Evolutionary conservation across 2,113 vertebrate genomes (phyloP), one percentile per base, ranked within the genome.

Genomic region (Esox niger): DNA sequence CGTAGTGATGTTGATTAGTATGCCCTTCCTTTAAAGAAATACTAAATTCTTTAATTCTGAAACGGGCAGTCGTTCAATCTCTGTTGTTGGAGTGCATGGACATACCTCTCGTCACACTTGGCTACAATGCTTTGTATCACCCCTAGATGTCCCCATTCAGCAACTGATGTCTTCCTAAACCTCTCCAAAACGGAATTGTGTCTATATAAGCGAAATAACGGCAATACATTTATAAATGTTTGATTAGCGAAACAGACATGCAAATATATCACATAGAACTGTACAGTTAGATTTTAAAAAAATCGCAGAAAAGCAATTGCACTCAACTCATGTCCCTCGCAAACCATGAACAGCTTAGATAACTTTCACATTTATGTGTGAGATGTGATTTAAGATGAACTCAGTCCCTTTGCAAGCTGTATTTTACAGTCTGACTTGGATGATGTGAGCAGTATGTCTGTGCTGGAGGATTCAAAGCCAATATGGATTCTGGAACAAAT

Each of bases 131-230:
- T 27, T 23, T 7, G 4, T 32, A 26, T 69, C 57, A 79, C 86
- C 89, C 69, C 87, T 87, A 90, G 88, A 81, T 86, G 89, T 89
- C 88, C 80, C 88, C 84, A 83, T 90, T 89, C 77, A 85, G 86
- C 83, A 89, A 84, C 60, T 83, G 73, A 80, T 82, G 47, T 52
- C 15, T 43, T 52, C 47, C 47, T 52, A n/a, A n/a, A n/a, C n/a
- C n/a, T 43, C n/a, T 46, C 10, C 61, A 6, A 26, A 23, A 60
- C 20, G n/a, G 11, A 35, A 64, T 65, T 20, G 33, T 47, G 6
- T 56, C 29, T 47, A 26, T 69, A 72, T 68, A n/a, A 68, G 23
- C 63, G 56, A 64, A 58, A 64, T 68, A 64, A 69, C 21, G 23
- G 23, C 7, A 59, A 59, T 5, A 17, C 13, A n/a, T 2, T 13